Conservation (phyloP, 2,113 vertebrate species). For the Hippocampus abdominalis region DNA sequence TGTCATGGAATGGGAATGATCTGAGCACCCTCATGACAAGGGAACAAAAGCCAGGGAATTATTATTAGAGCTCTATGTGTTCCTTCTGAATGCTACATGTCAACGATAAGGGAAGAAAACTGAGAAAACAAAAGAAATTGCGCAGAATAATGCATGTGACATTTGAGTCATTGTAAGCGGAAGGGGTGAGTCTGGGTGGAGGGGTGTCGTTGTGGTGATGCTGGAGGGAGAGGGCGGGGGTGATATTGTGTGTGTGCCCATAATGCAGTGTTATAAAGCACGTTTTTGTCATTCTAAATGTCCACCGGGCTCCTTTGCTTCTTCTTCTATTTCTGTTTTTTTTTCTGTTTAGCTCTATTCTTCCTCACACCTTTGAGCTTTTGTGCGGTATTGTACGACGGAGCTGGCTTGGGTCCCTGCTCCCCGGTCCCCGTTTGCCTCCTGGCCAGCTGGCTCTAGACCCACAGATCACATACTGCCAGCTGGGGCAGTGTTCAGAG, state of each 20-base stretch:
- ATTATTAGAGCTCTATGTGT: constrained; percentile 64
- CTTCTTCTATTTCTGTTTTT: constrained; percentile 35
- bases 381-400: constrained; percentile 70
- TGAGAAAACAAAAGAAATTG: constrained; percentile 64
- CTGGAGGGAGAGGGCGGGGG: neutral
- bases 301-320: constrained; percentile 61
- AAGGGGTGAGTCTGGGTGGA: constrained; percentile 21
- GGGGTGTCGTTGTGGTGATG: constrained; percentile 23
- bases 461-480: constrained; percentile 63
- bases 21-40: constrained; percentile 62
- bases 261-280: constrained; percentile 65
- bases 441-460: constrained; percentile 73
- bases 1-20: constrained; percentile 58
- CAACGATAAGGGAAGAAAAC: constrained; percentile 58
- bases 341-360: constrained; percentile 55
- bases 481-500: constrained; percentile 65
- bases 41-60: constrained; percentile 67
- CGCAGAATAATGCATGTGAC: constrained; percentile 74
- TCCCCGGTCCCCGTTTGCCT: constrained; percentile 70
- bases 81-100: constrained; percentile 63
- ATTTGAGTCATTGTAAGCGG: constrained; percentile 57
- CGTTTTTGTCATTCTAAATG: constrained; percentile 69
- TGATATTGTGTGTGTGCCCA: constrained; percentile 47
- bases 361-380: constrained; percentile 75
- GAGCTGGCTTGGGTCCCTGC: constrained; percentile 70